Base-by-base conservation (phyloP, 2,113 vertebrate species). In the Mus spicilegus region DNA sequence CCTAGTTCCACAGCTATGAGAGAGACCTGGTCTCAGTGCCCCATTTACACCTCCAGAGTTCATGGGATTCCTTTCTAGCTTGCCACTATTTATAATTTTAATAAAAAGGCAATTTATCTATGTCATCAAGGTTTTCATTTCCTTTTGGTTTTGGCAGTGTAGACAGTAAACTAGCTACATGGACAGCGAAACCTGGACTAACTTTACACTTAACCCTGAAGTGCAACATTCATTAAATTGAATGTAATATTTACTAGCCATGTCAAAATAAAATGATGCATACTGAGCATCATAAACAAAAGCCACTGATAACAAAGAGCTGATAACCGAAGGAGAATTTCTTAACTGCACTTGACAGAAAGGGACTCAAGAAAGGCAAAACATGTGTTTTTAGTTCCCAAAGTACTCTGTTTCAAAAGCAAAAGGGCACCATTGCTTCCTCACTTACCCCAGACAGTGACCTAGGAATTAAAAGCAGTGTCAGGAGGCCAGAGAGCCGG, bases 171-270 rank as follows among this genome's bases (percentile, higher is more conserved):
- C 72, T 63, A 91, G 13, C 7, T 61, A 61, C 63, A 92, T 19
- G 51, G 16, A 49, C 12, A 28, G 0, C 78, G 28, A 90, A 87
- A 42, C 69, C 75, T 69, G 12, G 22, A 24, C 69, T 88, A 85
- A 78, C 63, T 85, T 95, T 70, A 75, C 26, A 80, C 33, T 17
- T n/a, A 90, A 67, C 17, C 14, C 69, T 91, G n/a, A 96, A 91
- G 39, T 88, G 89, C 7, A 92, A 42, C 58, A 87, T 84, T 87
- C 80, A 94, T 70, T 77, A 56, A 91, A 86, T 49, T 76, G 76
- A 89, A 63, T 77, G 20, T 22, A 73, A 28, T 10, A 46, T 30
- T 92, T 82, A 73, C 17, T 58, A 87, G 80, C n/a, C 36, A 2
- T 91, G 58, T 85, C 46, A 88, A 65, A 76, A 70, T 76, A 77